A percentile compares a stretch with the other conserved stretches of the same genome.
These are phyloP conservation scores for Cyanoramphus novaezelandiae DNA, from an alignment of 2,113 vertebrate genomes.

Conservation along the genomic window DNA sequence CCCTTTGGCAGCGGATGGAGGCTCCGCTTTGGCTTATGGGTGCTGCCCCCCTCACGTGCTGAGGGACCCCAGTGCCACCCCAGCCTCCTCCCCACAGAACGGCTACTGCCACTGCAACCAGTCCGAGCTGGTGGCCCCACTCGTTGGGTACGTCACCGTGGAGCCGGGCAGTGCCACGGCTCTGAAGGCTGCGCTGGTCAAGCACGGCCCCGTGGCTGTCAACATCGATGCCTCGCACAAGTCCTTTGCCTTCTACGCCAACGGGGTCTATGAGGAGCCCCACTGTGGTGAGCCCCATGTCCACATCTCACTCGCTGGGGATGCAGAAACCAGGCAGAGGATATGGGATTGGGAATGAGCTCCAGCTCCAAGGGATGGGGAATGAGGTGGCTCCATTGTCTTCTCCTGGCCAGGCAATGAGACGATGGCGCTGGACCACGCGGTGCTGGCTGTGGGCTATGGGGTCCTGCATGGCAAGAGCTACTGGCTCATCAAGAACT, in stretches of 20 bases:
- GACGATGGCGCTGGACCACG: slow-evolving; percentile 71
- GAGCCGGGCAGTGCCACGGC: slow-evolving; percentile 61
- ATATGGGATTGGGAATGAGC: not conserved
- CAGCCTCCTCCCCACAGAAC: slow-evolving; percentile 47
- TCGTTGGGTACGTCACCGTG: slow-evolving; percentile 74
- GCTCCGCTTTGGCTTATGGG: not conserved
- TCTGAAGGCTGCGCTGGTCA: slow-evolving; percentile 72
- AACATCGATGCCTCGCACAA: slow-evolving; percentile 72
- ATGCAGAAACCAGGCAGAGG: not conserved
- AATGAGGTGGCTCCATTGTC: not conserved
- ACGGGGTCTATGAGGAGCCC: slow-evolving; percentile 75
- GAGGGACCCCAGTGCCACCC: not conserved
- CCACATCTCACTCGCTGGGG: accelerated
- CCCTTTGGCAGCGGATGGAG: not conserved
- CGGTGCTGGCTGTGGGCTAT: slow-evolving; percentile 78
- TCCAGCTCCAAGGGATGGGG: not conserved
- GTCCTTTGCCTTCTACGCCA: slow-evolving; percentile 76
- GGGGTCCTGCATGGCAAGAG: slow-evolving; percentile 66
- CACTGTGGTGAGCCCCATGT: slow-evolving; percentile 61
- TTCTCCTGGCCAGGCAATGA: slow-evolving; percentile 69
- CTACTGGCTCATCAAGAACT: slow-evolving; percentile 87
- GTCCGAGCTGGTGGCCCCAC: slow-evolving; percentile 54
- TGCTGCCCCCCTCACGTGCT: not conserved
- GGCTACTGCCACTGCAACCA: slow-evolving; percentile 75
- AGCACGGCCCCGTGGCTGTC: slow-evolving; percentile 69